Conservation (phyloP, 2,113 vertebrate species). For the Axis porcinus region DNA sequence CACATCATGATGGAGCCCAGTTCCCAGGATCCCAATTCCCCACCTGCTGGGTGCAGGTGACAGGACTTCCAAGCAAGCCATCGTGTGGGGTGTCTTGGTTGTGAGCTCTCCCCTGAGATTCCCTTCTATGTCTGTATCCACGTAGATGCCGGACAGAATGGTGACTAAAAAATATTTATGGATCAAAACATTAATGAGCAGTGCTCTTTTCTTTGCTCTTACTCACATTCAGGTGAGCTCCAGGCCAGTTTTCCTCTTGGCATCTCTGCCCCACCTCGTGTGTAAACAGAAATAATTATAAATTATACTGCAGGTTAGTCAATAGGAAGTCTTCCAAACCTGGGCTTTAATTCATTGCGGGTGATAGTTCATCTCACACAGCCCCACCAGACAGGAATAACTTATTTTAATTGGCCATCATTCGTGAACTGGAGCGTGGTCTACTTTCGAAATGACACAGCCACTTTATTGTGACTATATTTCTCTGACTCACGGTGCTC, state of each 20-base stretch:
- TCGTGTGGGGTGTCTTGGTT: neutral
- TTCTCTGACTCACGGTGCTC: constrained; percentile 60
- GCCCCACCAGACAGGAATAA: constrained; percentile 64
- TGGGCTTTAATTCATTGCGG: constrained; percentile 55
- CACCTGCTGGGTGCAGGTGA: neutral
- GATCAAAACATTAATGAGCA: constrained; percentile 5
- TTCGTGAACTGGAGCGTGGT: constrained; percentile 37
- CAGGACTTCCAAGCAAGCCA: neutral
- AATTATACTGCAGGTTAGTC: constrained; percentile 50
- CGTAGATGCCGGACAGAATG: neutral
- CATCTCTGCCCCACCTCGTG: neutral
- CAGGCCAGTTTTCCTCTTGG: neutral
- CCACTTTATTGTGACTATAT: constrained; percentile 66
- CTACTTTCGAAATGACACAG: constrained; percentile 60
- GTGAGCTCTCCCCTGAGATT: neutral
- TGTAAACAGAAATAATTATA: constrained; percentile 67
- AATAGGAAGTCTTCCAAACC: constrained; percentile 51
- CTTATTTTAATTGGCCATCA: constrained; percentile 72
- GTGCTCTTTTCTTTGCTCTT: constrained; percentile 11
- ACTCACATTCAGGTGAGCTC: neutral
- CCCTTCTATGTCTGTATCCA: neutral
- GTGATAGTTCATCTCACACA: constrained; percentile 63
- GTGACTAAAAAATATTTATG: constrained; percentile 33
- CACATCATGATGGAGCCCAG: rapidly evolving
- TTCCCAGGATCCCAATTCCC: neutral